phyloP scores from a whole-genome alignment of 2,113 vertebrate species.

The Tetrax tetrax region DNA sequence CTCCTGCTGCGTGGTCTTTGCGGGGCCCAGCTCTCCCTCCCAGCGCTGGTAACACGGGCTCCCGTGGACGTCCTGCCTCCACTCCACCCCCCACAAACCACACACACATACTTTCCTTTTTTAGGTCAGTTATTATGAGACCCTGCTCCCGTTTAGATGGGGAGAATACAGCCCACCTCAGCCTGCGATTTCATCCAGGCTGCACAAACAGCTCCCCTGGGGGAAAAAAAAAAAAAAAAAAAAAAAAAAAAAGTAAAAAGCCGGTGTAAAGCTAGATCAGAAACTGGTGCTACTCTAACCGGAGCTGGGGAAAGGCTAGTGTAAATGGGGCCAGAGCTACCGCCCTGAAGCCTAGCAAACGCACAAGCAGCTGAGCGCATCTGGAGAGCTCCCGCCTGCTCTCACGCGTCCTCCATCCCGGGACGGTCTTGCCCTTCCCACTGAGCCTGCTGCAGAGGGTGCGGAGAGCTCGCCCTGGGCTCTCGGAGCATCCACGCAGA shows the following conservation, averaged over 20 bases:
- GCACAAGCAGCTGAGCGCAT: fast-evolving
- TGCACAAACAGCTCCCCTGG: neutral
- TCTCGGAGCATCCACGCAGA: neutral
- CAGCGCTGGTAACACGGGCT: neutral
- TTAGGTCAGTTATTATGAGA: neutral
- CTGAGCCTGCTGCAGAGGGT: neutral
- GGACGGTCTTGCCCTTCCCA: neutral
- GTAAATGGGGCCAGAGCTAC: neutral
- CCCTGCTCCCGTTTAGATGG: neutral
- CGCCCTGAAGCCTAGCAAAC: neutral
- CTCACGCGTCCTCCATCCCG: fast-evolving
- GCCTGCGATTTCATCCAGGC: neutral
- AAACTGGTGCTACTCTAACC: neutral
- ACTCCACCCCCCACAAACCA: neutral
- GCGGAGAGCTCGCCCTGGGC: neutral
- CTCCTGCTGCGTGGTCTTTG: neutral
- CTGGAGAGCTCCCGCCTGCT: neutral
- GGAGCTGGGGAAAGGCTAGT: neutral
- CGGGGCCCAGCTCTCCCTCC: neutral
- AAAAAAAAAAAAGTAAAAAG: too few species aligned
- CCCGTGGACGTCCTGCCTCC: neutral
- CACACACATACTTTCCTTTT: neutral
- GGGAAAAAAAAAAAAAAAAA: too few species aligned
- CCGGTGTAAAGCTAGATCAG: neutral
- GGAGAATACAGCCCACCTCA: neutral